Evolutionary conservation across 2,113 vertebrate genomes (phyloP), one percentile per base, ranked within the genome.

Genomic region (Hemibagrus wyckioides): DNA sequence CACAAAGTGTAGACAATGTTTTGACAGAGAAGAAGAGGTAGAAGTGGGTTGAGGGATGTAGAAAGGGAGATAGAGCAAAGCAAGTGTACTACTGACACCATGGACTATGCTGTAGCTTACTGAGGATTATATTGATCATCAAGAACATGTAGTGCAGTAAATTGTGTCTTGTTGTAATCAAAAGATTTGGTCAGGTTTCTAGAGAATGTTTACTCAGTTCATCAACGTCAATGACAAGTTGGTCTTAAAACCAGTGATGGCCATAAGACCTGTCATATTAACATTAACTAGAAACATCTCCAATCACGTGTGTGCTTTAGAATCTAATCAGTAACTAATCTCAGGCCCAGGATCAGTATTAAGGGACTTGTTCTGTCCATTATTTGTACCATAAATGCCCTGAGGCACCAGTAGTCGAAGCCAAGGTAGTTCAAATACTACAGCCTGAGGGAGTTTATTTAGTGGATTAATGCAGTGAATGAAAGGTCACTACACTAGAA

Each of bases 1-100:
- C 94, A 94, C 92, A 92, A 85, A 79, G 94, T 94, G 93, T 90
- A 89, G 87, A 85, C 57, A 91, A 85, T 91, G 90, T 76, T 86
- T 76, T 80, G 59, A 96, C 95, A 93, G 44, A 56, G 92, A 93
- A 94, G 92, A 50, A 33, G 59, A n/a, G n/a, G 28, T 87, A 83
- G 86, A 63, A 76, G 44, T n/a, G 56, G 80, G 44, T 7, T 67
- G 28, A 84, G 59, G 39, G 33, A n/a, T 77, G 54, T 77, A 84
- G 63, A 85, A 17, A 84, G 36, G 63, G 67, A 80, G 56, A 57
- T 71, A 41, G 36, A 59, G 15, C 56, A 71, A 69, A 86, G 30
- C 71, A 79, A 71, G 69, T 65, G 81, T 79, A 67, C 48, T 83
- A 87, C 86, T 87, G 86, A 87, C 86, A 87, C 56, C 69, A 87